Conservation (phyloP, 2,113 vertebrate genomes). For the Pungitius pungitius region DNA sequence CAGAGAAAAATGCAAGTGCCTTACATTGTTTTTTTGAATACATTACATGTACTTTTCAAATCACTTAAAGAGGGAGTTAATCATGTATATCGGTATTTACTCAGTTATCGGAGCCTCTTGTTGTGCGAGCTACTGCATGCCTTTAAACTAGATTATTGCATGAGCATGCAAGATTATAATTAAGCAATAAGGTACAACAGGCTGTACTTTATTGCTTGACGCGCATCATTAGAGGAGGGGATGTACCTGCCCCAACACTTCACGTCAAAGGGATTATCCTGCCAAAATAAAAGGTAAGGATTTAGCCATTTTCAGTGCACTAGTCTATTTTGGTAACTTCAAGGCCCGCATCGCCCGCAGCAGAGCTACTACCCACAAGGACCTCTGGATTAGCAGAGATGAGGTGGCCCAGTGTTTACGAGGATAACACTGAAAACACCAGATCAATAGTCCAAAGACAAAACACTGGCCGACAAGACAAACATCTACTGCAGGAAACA, state of each 20-base stretch:
- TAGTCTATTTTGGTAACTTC: neutral
- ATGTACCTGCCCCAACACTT: neutral
- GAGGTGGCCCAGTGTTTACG: slow-evolving; percentile 41
- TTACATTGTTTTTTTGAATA: no score
- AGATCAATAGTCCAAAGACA: slow-evolving; percentile 17
- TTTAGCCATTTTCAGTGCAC: neutral
- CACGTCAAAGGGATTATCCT: neutral
- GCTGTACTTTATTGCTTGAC: no score
- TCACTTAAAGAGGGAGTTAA: neutral
- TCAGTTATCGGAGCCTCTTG: neutral
- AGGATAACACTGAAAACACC: slow-evolving; percentile 40
- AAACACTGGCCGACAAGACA: neutral
- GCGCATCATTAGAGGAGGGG: neutral
- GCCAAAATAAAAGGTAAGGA: neutral
- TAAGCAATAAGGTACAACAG: no score
- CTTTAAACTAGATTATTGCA: neutral
- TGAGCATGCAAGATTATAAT: neutral
- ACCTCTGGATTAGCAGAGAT: slow-evolving; percentile 49
- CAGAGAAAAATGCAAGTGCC: neutral
- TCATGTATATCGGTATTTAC: neutral
- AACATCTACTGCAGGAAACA: neutral
- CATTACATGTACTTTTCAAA: neutral
- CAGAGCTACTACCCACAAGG: neutral
- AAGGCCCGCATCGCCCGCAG: slow-evolving; percentile 37
- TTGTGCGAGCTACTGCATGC: neutral